Conservation (phyloP, 1,140 invertebrate species). For the Pygmarrhopalites habei region DNA sequence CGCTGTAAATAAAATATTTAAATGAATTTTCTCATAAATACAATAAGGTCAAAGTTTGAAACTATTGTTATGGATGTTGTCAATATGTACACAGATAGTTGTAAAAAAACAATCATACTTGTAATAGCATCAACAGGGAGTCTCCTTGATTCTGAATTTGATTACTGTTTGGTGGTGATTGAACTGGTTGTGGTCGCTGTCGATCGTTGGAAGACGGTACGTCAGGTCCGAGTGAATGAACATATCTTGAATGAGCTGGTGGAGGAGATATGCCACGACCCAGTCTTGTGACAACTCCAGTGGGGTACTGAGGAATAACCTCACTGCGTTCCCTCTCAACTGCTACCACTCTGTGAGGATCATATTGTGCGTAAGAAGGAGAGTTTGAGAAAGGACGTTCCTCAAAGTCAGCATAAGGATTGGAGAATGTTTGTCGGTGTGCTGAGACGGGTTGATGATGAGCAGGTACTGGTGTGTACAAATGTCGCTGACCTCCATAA, state of each 20-base stretch:
- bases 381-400: conserved; percentile 42
- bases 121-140: conserved; percentile 65
- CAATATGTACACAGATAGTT: too few species aligned
- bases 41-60: not conserved
- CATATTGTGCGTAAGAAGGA: conserved; percentile 24
- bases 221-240: conserved; percentile 37
- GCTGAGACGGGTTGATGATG: conserved; percentile 21
- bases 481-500: conserved; percentile 50
- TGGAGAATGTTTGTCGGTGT: conserved; percentile 30
- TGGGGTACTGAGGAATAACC: conserved; percentile 9
- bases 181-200: conserved; percentile 48
- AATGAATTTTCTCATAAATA: conserved; percentile 32
- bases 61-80: too few species aligned
- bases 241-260: conserved; percentile 30
- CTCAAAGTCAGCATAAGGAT: conserved; percentile 34
- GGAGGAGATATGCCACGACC: conserved; percentile 24
- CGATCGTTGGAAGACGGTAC: conserved; percentile 29
- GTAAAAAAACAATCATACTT: conserved; percentile 49
- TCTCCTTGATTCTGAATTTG: conserved; percentile 69
- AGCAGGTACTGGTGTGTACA: conserved; percentile 37
- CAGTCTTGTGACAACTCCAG: conserved; percentile 14
- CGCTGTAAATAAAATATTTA: conserved; percentile 54
- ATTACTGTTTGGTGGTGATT: conserved; percentile 62
- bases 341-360: conserved; percentile 9
- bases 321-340: conserved; percentile 7